Percentiles rank a stretch among this genome's conserved stretches.
Conservation (phyloP, 2,888 invertebrate genomes). For the Archaeoteleia sp. region DNA sequence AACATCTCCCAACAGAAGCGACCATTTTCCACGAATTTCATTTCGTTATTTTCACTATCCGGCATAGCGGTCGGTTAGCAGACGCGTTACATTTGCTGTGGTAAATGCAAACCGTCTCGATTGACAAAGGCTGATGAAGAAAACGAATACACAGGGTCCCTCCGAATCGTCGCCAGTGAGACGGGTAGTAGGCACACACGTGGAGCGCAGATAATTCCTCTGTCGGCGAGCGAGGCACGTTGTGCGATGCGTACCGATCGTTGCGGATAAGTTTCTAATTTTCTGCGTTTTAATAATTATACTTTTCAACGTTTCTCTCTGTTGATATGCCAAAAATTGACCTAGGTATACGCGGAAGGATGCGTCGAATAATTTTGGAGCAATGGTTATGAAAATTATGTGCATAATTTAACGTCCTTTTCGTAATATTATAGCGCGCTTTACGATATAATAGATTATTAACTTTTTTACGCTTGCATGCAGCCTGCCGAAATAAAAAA, state of each 20-base stretch:
- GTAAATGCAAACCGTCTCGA: slow-evolving; percentile 4
- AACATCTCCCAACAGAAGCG: no score
- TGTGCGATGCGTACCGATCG: slow-evolving; percentile 54
- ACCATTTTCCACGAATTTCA: background rate
- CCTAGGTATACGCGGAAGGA: no score
- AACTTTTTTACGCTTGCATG: slow-evolving; percentile 11
- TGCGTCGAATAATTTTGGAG: background rate
- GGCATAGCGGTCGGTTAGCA: background rate
- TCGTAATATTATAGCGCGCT: background rate
- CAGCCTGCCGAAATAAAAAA: slow-evolving; percentile 5
- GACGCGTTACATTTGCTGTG: slow-evolving; percentile 1
- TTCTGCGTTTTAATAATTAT: slow-evolving; percentile 41
- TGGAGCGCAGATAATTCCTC: slow-evolving; percentile 58
- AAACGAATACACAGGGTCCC: slow-evolving; percentile 15
- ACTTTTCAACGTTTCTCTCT: no score
- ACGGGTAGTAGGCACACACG: slow-evolving; percentile 40
- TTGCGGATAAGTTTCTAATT: slow-evolving; percentile 62
- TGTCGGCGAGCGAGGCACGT: slow-evolving; percentile 59
- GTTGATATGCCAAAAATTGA: no score
- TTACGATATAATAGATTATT: slow-evolving; percentile 11
- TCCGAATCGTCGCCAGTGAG: slow-evolving; percentile 9
- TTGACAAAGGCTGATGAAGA: slow-evolving; percentile 9
- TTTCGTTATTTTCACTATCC: slow-evolving; percentile 7
- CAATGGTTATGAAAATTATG: slow-evolving; percentile 6
- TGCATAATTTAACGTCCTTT: slow-evolving; percentile 3